phyloP scores from a whole-genome alignment of 2,113 vertebrate genomes.

The Pogonocichla stellata region DNA sequence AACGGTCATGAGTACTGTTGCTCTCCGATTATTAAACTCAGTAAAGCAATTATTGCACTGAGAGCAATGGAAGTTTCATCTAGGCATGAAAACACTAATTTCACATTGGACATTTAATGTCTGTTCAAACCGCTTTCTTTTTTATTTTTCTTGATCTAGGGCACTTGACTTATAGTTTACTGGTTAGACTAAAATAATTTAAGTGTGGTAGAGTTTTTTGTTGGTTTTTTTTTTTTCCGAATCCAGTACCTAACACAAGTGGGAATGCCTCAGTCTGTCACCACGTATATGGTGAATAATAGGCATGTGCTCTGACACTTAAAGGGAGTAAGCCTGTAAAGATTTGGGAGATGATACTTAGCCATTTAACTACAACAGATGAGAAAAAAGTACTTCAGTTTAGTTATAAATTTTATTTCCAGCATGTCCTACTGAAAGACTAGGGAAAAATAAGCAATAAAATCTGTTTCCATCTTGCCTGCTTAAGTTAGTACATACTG shows the following conservation, averaged over 20 bases:
- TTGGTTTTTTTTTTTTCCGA: not conserved
- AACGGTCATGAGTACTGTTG: not conserved
- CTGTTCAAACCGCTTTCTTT: not conserved
- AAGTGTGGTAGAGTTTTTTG: not conserved
- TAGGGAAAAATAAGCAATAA: not conserved
- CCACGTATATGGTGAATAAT: not conserved
- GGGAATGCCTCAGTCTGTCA: not conserved
- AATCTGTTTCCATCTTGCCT: not conserved
- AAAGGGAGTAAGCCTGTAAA: not conserved
- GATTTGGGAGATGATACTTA: not conserved
- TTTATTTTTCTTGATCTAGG: not conserved
- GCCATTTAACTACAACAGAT: not conserved
- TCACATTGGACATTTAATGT: not conserved
- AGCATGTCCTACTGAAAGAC: not conserved
- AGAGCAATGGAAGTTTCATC: not conserved
- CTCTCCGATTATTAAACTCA: not conserved
- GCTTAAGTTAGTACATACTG: not conserved
- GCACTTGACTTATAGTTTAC: not conserved
- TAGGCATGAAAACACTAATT: not conserved
- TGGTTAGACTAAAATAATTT: not conserved
- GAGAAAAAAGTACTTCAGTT: not conserved
- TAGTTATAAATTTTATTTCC: not conserved
- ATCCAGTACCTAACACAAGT: not conserved
- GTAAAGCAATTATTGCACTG: not conserved
- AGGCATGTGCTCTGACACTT: not conserved